Conservation (phyloP, 2,797 vertebrate species). For the Cryptoprocta ferox region DNA sequence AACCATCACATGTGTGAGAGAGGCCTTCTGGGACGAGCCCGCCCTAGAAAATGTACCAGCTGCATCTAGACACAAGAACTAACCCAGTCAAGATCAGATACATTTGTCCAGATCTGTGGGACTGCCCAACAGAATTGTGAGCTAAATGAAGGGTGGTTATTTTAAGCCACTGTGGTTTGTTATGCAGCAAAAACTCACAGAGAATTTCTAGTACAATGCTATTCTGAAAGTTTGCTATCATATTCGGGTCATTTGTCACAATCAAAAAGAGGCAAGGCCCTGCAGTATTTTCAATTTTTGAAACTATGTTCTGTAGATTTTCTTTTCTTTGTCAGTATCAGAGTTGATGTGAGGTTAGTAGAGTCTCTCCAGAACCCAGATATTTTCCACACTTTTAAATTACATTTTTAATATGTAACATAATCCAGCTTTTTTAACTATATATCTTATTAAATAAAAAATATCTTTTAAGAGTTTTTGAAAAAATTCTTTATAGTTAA, state of each 20-base stretch:
- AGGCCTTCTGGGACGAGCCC: neutral
- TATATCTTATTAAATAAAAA: neutral
- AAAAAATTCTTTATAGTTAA: neutral
- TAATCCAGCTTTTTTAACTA: neutral
- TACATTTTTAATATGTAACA: neutral
- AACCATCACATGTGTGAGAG: neutral
- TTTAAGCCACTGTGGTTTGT: neutral
- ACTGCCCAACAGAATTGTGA: neutral
- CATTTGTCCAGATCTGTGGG: neutral
- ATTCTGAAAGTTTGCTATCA: neutral
- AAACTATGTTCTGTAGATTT: neutral
- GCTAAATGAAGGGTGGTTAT: neutral
- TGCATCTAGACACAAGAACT: neutral
- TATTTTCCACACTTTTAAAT: neutral
- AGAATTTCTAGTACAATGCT: neutral
- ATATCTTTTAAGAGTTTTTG: neutral
- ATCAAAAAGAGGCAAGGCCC: neutral
- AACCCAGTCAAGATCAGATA: neutral
- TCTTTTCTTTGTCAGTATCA: neutral
- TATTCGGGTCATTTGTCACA: neutral
- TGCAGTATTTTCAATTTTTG: neutral
- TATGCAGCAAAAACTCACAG: neutral
- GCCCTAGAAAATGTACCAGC: neutral
- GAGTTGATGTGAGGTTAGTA: neutral
- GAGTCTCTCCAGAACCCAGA: neutral